Evolutionary conservation across 37 sponge, comb jelly and placozoan genomes (phyloP).

Genomic region (Aplysina aerophoba): DNA sequence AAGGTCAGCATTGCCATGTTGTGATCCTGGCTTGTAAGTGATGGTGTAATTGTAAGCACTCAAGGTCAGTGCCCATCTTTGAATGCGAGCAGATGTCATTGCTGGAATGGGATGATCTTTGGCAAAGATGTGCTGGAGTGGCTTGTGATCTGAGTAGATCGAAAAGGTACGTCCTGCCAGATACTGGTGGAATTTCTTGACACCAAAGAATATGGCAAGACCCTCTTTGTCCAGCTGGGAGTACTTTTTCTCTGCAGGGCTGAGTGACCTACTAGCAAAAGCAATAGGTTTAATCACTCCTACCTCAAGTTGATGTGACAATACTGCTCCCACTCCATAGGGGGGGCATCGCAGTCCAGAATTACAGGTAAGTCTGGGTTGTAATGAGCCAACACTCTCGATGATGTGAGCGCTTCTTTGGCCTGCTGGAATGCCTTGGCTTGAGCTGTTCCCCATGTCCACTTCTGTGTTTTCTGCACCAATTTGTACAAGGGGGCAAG

Average conservation of each 20-base stretch:
- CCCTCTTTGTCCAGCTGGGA: neutral
- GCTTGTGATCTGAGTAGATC: neutral
- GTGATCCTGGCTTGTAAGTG: no score
- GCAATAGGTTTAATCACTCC: neutral
- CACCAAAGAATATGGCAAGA: neutral
- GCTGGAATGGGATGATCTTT: neutral
- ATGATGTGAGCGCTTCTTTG: neutral
- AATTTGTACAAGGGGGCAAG: neutral
- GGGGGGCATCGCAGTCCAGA: neutral
- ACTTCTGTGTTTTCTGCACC: neutral
- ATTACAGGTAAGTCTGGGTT: neutral
- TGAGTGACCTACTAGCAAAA: neutral
- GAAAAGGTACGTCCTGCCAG: neutral
- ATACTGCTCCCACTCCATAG: neutral
- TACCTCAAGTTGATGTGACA: neutral
- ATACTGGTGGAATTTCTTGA: neutral
- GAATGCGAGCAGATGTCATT: neutral
- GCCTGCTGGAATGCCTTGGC: neutral
- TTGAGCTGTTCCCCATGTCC: neutral
- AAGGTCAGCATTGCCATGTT: no score
- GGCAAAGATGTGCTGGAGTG: neutral
- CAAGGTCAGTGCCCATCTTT: no score
- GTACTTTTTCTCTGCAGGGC: neutral
- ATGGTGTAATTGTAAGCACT: no score
- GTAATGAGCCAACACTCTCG: neutral